Evolutionary conservation across 2,113 vertebrate species (phyloP).

Genomic region (Paramormyrops kingsleyae): DNA sequence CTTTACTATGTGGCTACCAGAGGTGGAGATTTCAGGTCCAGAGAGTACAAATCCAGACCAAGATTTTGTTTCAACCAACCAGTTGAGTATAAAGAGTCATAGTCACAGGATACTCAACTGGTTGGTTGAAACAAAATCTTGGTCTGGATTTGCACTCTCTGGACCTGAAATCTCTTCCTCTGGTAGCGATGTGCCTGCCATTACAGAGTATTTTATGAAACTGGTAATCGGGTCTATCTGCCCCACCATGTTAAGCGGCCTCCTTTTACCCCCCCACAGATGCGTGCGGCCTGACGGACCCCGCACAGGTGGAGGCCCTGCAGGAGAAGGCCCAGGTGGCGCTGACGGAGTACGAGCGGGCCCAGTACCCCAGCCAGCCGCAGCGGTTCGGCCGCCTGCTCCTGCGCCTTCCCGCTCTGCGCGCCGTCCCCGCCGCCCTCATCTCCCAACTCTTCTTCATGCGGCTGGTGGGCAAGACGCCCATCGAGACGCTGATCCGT

Average conservation of each 20-base stretch:
- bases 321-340: conserved; percentile 96
- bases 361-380: conserved; percentile 84
- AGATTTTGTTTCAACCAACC: no score
- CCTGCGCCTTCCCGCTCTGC: conserved; percentile 81
- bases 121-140: no score
- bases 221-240: neutral
- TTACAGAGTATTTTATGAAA: neutral
- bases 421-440: conserved; percentile 83
- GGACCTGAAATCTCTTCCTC: no score
- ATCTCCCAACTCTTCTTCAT: conserved; percentile 98
- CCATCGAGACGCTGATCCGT: conserved; percentile 92
- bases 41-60: no score
- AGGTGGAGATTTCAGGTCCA: no score
- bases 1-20: neutral
- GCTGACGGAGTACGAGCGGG: conserved; percentile 80
- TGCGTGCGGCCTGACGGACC: conserved; percentile 85
- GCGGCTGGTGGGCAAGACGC: conserved; percentile 92
- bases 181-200: neutral
- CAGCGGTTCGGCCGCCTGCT: conserved; percentile 87
- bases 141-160: no score
- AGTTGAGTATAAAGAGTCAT: no score
- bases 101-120: no score
- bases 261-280: conserved; percentile 53
- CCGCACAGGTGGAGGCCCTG: conserved; percentile 78
- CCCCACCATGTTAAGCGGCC: neutral